phyloP scores from a whole-genome alignment of 2,888 invertebrate genomes.

The Metallyticus violacea region DNA sequence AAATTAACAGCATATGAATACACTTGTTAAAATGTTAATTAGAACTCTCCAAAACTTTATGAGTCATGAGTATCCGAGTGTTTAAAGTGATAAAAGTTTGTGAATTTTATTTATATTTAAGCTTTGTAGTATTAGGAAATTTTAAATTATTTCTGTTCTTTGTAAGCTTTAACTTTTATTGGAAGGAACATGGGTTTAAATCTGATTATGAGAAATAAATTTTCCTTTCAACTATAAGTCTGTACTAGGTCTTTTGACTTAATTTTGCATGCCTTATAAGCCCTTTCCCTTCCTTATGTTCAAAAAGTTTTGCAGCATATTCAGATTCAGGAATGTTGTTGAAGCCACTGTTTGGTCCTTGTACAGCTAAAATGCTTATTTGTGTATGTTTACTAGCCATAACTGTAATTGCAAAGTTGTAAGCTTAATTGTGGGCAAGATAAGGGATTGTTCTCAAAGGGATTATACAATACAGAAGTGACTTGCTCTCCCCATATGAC shows the following conservation, averaged over 20 bases:
- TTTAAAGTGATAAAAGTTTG: not conserved
- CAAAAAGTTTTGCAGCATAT: too few species aligned
- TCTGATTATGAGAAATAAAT: not conserved
- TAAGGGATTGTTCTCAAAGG: too few species aligned
- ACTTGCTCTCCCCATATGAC: too few species aligned
- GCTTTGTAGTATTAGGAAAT: not conserved
- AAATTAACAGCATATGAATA: not conserved
- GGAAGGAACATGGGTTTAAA: not conserved
- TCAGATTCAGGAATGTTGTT: too few species aligned
- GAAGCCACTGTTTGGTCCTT: too few species aligned
- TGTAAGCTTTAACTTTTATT: not conserved
- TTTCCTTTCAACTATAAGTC: not conserved
- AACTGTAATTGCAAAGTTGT: too few species aligned
- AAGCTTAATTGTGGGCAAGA: too few species aligned
- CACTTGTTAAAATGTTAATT: not conserved
- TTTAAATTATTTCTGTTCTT: not conserved
- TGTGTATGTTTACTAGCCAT: too few species aligned
- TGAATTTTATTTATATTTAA: not conserved
- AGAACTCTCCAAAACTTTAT: not conserved
- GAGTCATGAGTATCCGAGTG: not conserved
- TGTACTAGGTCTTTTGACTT: not conserved
- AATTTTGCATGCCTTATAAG: not conserved
- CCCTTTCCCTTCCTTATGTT: not conserved
- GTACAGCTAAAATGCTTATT: too few species aligned
- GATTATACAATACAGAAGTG: too few species aligned